Percentiles rank a stretch among this genome's conserved stretches.
Conservation (phyloP, 2,888 invertebrate genomes). For the Craniophora ligustri region DNA sequence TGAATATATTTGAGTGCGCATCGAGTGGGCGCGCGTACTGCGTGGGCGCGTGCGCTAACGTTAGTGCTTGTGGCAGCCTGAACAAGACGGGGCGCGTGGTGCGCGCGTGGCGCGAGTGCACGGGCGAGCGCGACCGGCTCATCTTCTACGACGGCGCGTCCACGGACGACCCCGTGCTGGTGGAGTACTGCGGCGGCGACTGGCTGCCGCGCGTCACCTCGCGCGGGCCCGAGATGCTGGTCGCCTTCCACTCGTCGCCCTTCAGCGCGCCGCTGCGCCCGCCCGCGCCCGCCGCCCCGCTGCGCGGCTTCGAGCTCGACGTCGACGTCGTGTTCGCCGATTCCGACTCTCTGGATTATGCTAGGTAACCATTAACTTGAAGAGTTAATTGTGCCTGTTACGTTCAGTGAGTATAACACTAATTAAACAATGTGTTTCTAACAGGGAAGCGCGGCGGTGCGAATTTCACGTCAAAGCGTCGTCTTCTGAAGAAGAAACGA, state of each 20-base stretch:
- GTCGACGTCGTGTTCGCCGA: slow-evolving; percentile 96
- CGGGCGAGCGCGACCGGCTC: slow-evolving; percentile 94
- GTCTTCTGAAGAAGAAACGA: slow-evolving; percentile 88
- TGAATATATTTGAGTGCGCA: no score
- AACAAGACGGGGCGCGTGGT: slow-evolving; percentile 92
- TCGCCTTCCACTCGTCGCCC: slow-evolving; percentile 96
- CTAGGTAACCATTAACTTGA: no score
- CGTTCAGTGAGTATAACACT: not conserved
- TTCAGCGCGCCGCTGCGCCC: slow-evolving; percentile 93
- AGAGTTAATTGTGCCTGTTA: no score
- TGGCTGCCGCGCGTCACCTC: slow-evolving; percentile 92
- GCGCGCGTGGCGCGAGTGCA: slow-evolving; percentile 95
- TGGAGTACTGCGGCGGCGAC: slow-evolving; percentile 96
- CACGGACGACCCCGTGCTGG: slow-evolving; percentile 94
- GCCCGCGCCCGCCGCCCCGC: slow-evolving; percentile 89
- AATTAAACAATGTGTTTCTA: not conserved
- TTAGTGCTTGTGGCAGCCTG: no score
- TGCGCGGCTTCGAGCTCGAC: slow-evolving; percentile 94
- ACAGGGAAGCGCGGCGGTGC: slow-evolving; percentile 89
- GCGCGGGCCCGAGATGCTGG: slow-evolving; percentile 94
- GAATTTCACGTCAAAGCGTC: slow-evolving; percentile 94
- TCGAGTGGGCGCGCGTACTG: not conserved
- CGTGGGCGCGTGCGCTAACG: not conserved
- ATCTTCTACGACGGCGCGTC: slow-evolving; percentile 95
- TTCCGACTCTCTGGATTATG: slow-evolving; percentile 95